Base-by-base conservation (phyloP, 2,888 invertebrate species). In the Tenthredo amoena region DNA sequence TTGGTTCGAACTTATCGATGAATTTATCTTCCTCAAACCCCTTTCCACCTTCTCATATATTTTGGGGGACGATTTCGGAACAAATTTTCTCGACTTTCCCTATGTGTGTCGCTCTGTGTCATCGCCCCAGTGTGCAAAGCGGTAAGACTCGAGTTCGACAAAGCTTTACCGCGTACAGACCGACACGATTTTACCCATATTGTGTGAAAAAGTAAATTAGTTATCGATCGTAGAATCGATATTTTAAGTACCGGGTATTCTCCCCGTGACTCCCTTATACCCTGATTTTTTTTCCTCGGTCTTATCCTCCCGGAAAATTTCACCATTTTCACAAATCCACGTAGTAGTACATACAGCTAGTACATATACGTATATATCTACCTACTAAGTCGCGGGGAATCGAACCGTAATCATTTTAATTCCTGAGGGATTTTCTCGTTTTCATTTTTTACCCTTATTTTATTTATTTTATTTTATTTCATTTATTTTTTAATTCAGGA, bases 221-320 rank as follows among this genome's bases (percentile, higher is more conserved):
- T 9, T 71, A 71, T 71, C 40, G 71, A 71, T 71, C 71, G 15
- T 37, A 37, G 71, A 37, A 34, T 71, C 37, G n/a, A 37, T 71
- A 71, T 71, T 71, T 37, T 34, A 34, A 31, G 71, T 34, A 71
- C 18, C 34, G n/a, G 34, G 15, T 9, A 34, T 71, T 40, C 37
- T 34, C 4, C 21, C 40, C 9, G 18, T n/a, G 18, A 4, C 9
- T n/a, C 12, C 10, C 9, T 10, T 21, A 12, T 15, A 18, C 7
- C 40, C 40, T 43, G 12, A 15, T 2, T 40, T 47, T 21, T 21
- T 12, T 12, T 43, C 10, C 43, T 43, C 43, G 43, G 43, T 43
- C 43, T 37, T 37, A 37, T 9, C 37, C 37, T 40, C 72, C n/a
- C 37, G n/a, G 40, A 72, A 37, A 72, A 12, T 65, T 65, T 31